Conservation (phyloP, 2,113 vertebrate genomes). For the Plestiodon gilberti region DNA sequence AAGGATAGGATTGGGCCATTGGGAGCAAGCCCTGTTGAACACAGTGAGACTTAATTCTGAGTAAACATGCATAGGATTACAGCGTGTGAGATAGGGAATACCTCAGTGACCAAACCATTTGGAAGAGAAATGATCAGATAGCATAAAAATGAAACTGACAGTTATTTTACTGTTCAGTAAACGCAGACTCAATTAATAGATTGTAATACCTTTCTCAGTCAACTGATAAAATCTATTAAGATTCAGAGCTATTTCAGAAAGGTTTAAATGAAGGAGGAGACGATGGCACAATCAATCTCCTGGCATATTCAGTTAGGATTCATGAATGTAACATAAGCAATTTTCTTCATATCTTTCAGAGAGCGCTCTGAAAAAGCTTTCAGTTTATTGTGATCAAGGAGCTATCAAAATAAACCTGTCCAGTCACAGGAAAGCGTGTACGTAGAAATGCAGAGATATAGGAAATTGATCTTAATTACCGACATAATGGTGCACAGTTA, state of each 20-base stretch:
- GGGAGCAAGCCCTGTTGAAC: not conserved
- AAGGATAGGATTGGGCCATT: not conserved
- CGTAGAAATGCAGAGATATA: conserved; percentile 39
- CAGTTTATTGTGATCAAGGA: conserved; percentile 61
- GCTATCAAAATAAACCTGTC: conserved; percentile 66
- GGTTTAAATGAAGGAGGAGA: conserved; percentile 60
- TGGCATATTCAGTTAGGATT: conserved; percentile 62
- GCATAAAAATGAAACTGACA: conserved; percentile 42
- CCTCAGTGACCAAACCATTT: conserved; percentile 44
- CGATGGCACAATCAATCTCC: conserved; percentile 49
- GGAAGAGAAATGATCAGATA: conserved; percentile 40
- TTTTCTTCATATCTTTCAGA: conserved; percentile 61
- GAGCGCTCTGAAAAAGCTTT: conserved; percentile 58
- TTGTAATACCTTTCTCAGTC: conserved; percentile 57
- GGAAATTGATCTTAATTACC: conserved; percentile 53
- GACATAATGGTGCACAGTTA: not conserved
- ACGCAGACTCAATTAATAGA: conserved; percentile 57
- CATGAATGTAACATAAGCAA: conserved; percentile 54
- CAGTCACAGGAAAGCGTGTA: conserved; percentile 39
- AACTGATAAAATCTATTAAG: conserved; percentile 59
- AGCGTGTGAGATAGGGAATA: not conserved
- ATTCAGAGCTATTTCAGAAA: conserved; percentile 42
- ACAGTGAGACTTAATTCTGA: too few relatives aligned
- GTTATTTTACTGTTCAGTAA: conserved; percentile 51
- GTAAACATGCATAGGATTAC: not conserved